Base-by-base conservation (phyloP, 2,113 vertebrate species). In the Atlantisia rogersi region DNA sequence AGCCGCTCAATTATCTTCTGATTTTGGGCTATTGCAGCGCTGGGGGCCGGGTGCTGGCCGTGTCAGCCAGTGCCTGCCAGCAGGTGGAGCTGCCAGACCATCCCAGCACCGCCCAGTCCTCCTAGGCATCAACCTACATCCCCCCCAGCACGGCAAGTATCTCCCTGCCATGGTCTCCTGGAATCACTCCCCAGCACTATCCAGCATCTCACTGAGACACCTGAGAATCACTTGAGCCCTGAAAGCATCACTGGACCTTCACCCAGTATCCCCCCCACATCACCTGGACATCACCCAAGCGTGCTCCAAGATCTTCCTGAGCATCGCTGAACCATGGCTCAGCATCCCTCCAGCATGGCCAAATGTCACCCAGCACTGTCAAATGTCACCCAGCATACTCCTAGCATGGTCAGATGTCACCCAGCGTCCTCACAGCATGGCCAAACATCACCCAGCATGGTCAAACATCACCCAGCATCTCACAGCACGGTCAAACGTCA, bases 11-110 rank as follows among this genome's bases (percentile, higher is more conserved):
- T 31, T 10, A 21, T 52, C 21, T 26, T 10, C 17, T 3, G 24
- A 12, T n/a, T 10, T 6, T 5, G 74, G 68, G 60, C 29, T 42
- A 88, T 39, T 55, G 40, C n/a, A 10, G 75, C 6, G 7, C 6
- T 2, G 56, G 26, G 44, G 42, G 9, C 32, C 6, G 3, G 22
- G 13, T 8, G 58, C 77, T 14, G 85, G 71, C 62, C 56, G 74
- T 5, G 53, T 10, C 68, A 63, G 71, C 75, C 2, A 1, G 16
- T 37, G 74, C 4, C 2, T 58, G 85, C 96, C 95, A 95, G 94
- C 95, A 97, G 96, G 88, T 95, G 96, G 96, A 94, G 95, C 96
- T 92, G 95, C 40, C 86, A 94, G 79, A 58, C 59, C 35, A 1
- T 50, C 46, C 73, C 88, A 59, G 40, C 52, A 44, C 5, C 1